Conservation (phyloP, 2,113 vertebrate species). For the Phrynosoma platyrhinos region DNA sequence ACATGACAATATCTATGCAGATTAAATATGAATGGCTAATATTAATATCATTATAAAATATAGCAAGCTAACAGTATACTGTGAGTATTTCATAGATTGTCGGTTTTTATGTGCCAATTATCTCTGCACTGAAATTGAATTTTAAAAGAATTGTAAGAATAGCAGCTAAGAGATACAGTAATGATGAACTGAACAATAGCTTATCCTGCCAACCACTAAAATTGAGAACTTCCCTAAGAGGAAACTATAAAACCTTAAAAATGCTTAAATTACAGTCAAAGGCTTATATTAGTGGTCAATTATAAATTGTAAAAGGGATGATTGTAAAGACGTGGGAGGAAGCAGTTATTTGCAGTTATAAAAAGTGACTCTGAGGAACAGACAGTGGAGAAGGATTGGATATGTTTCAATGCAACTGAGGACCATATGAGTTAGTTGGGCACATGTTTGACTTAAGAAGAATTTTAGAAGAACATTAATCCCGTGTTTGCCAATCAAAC, state of each 20-base stretch:
- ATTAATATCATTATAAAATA: slow-evolving; percentile 53
- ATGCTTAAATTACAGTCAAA: neutral
- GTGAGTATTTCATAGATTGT: slow-evolving; percentile 37
- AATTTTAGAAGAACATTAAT: slow-evolving; percentile 35
- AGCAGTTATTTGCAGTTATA: neutral
- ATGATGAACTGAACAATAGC: neutral
- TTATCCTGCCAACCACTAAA: neutral
- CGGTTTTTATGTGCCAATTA: slow-evolving; percentile 28
- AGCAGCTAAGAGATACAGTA: slow-evolving; percentile 33
- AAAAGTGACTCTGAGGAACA: slow-evolving; percentile 12
- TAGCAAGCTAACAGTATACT: slow-evolving; percentile 50
- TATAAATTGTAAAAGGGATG: slow-evolving; percentile 32
- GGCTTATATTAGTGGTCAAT: slow-evolving; percentile 15
- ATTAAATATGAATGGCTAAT: slow-evolving; percentile 57
- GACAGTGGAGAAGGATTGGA: slow-evolving; percentile 27
- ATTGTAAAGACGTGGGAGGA: neutral
- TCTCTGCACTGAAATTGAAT: slow-evolving; percentile 18
- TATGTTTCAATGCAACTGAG: slow-evolving; percentile 22
- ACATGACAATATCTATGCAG: slow-evolving; percentile 58
- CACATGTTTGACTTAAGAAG: slow-evolving; percentile 32
- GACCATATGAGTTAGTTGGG: slow-evolving; percentile 32
- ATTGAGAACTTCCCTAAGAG: slow-evolving; percentile 17
- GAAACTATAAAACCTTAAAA: slow-evolving; percentile 6
- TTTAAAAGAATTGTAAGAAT: slow-evolving; percentile 25
- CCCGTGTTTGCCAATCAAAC: slow-evolving; percentile 60